A percentile compares a stretch with the other conserved stretches of the same genome.
Conservation (phyloP, 2,113 vertebrate species). For the Microcebus tavaratra region DNA sequence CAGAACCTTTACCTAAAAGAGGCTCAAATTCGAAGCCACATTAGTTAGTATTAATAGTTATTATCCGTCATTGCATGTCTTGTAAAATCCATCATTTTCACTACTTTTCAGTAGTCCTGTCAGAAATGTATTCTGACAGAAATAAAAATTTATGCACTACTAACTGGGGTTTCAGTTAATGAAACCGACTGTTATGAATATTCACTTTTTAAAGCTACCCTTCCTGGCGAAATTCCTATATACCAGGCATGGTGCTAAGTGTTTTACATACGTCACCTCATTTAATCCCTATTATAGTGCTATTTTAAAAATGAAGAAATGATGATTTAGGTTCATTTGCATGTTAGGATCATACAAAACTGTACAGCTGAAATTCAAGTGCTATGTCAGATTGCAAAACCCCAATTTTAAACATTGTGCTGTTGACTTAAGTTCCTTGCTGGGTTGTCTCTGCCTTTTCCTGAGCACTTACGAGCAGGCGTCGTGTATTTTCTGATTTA, state of each 20-base stretch:
- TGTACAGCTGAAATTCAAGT: not conserved
- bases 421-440: slow-evolving; percentile 20
- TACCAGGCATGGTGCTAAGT: slow-evolving; percentile 63
- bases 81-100: slow-evolving; percentile 71
- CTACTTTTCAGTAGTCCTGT: slow-evolving; percentile 61
- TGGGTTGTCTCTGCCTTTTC: not conserved
- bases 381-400: not conserved
- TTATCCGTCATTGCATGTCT: slow-evolving; percentile 69
- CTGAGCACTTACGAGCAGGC: not conserved
- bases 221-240: slow-evolving; percentile 58
- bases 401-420: not conserved
- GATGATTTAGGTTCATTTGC: slow-evolving; percentile 54
- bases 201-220: slow-evolving; percentile 65
- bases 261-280: slow-evolving; percentile 70
- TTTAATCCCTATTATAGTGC: slow-evolving; percentile 66
- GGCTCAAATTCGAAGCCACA: slow-evolving; percentile 56
- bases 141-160: slow-evolving; percentile 69
- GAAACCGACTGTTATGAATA: slow-evolving; percentile 66
- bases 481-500: slow-evolving; percentile 3
- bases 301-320: slow-evolving; percentile 56
- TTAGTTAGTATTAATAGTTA: slow-evolving; percentile 76
- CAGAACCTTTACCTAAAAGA: slow-evolving; percentile 53
- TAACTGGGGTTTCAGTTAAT: slow-evolving; percentile 67
- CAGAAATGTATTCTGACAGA: slow-evolving; percentile 64
- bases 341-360: slow-evolving; percentile 42